Base-by-base conservation (phyloP, 30 jellyfish, hydroid and myxozoan genomes). In the Turritopsis dohrnii region DNA sequence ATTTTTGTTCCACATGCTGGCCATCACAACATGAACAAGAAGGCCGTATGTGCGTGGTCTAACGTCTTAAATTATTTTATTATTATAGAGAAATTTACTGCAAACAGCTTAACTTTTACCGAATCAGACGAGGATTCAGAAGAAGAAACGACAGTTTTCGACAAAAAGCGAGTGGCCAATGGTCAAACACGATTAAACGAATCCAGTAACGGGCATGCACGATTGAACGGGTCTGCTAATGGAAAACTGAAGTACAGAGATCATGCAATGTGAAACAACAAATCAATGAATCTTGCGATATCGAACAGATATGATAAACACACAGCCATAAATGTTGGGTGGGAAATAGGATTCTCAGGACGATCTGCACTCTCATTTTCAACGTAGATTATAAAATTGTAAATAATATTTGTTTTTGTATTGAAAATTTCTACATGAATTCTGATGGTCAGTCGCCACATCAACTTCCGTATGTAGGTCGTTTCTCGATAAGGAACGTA, bases 71-170 rank as follows among this genome's bases (percentile, higher is more conserved):
- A 52, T 18, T 21, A 26, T 72, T 26, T 74, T 74, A 72, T 31
- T 66, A 66, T 5, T 76, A 74, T 75, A 93, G 98, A 90, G 22
- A 93, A 93, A 83, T 88, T 77, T 76, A 79, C 92, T 28, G 96
- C 95, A 24, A 93, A 93, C 81, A 93, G 98, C 81, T 77, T 93
- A 23, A 88, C 98, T 1, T 93, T 93, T 52, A 80, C 98, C 8
- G 98, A 93, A 66, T 84, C 98, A 0, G 98, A 92, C 69, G 98
- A 93, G 29, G 96, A 93, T 53, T 85, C 96, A 41, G 97, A 92
- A 65, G 98, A 93, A 71, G 98, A 93, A 66, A 87, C 94, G 79
- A 93, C 98, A 18, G 96, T 93, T 29, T 93, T 93, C 79, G 98
- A 93, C 81, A 93, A 93, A 83, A 93, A 93, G 71, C 81, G 94